A percentile compares a stretch with the other conserved stretches of the same genome.
Conservation (phyloP, 2,113 vertebrate species). For the Hippocampus mohnikei region DNA sequence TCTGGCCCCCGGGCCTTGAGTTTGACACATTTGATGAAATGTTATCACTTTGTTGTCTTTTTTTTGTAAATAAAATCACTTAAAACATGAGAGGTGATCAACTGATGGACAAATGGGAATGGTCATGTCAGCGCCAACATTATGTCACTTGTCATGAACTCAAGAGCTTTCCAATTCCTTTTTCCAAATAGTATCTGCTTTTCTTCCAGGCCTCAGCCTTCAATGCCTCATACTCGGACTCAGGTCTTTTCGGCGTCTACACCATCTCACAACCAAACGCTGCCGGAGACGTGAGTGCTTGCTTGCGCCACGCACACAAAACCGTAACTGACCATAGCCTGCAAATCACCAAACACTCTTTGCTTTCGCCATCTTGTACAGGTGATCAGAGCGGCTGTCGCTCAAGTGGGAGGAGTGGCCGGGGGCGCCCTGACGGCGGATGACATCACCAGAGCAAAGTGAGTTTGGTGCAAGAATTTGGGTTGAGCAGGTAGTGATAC, state of each 20-base stretch:
- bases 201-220: conserved; percentile 81
- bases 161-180: too few species aligned
- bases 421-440: conserved; percentile 76
- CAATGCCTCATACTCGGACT: conserved; percentile 86
- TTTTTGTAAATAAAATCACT: too few species aligned
- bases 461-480: conserved; percentile 54
- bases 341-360: background rate
- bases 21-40: too few species aligned
- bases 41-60: too few species aligned
- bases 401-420: conserved; percentile 78
- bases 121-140: too few species aligned
- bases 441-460: conserved; percentile 83
- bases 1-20: too few species aligned
- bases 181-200: background rate
- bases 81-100: too few species aligned
- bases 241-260: conserved; percentile 91
- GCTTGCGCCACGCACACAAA: background rate
- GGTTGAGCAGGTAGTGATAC: too few species aligned
- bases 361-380: conserved; percentile 42
- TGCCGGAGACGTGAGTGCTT: conserved; percentile 77
- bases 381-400: conserved; percentile 85
- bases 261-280: conserved; percentile 79
- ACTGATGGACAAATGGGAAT: too few species aligned
- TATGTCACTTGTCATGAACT: too few species aligned
- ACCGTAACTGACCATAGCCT: background rate